Evolutionary conservation across 1,140 invertebrate species (phyloP), one percentile per base, ranked within the genome.

Genomic region (Phocides pigmalion): DNA sequence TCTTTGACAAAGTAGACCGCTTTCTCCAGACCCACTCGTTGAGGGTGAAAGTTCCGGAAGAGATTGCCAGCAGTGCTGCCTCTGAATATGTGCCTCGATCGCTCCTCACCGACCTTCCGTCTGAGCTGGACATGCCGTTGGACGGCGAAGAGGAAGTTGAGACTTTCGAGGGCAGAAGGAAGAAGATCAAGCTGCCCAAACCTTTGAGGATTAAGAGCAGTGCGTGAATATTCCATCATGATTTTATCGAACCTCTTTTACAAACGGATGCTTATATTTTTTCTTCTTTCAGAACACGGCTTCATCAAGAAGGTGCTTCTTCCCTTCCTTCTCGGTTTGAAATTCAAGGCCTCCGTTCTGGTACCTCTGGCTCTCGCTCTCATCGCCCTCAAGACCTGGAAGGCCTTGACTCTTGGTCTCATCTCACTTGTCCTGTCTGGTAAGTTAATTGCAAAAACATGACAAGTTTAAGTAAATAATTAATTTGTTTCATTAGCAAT

Each of bases 371-470:
- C 95, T 4, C 91, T 97, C 15, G 95, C 95, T 49, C 90, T 97
- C 44, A 97, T 97, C 77, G 96, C 96, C 0, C 87, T 97, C 14
- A 97, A 97, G 82, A 97, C 96, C 16, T 97, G 96, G 96, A 97
- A 97, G 82, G 96, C 96, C 16, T 90, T 97, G 59, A 97, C 96
- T 9, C 92, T 97, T 66, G 96, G 96, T 73, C 93, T 97, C n/a
- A 93, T 97, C 11, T 97, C 96, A 0, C 85, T 97, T 65, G 96
- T 96, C 11, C 87, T 96, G 9, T 96, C 95, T 73, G 91, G 91
- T 92, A 82, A 66, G 71, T 64, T 4, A n/a, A n/a, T n/a, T n/a
- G 20, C 2, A 22, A 22, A 2, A 3, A 22, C 20, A n/a, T n/a
- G n/a, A n/a, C n/a, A n/a, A n/a, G n/a, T n/a, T n/a, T n/a, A n/a